Conservation (phyloP, 2,797 vertebrate species). For the Eospalax fontanierii region DNA sequence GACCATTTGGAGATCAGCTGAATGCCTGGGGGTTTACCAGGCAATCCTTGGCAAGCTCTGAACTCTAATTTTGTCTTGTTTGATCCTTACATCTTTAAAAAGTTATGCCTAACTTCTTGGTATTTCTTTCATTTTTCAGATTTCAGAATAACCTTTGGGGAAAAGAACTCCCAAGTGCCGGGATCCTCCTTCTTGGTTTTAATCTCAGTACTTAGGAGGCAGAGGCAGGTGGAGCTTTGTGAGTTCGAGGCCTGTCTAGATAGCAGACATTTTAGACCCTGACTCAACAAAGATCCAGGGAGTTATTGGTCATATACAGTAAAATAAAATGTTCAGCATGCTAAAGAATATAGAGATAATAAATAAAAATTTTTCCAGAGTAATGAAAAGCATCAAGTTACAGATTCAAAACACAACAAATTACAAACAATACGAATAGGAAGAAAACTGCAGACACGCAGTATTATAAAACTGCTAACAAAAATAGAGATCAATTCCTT, state of each 20-base stretch:
- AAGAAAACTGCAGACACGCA: background rate
- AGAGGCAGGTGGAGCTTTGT: background rate
- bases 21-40: background rate
- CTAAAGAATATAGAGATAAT: background rate
- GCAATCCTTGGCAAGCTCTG: background rate
- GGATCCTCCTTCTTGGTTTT: background rate
- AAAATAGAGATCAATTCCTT: background rate
- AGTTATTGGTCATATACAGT: background rate
- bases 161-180: background rate
- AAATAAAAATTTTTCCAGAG: background rate
- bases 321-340: constrained; percentile 30
- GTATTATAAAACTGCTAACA: background rate
- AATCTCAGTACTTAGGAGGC: background rate
- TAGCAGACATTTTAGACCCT: background rate
- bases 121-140: background rate
- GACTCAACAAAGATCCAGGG: background rate
- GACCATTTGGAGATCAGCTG: background rate
- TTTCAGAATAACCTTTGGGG: background rate
- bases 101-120: background rate
- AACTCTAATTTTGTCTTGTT: background rate
- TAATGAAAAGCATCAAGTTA: constrained; percentile 26
- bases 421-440: background rate
- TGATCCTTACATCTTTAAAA: background rate
- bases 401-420: constrained; percentile 30
- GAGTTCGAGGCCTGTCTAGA: background rate